phyloP scores from a whole-genome alignment of 1,140 invertebrate genomes.

The Pachypeltis micranthus region DNA sequence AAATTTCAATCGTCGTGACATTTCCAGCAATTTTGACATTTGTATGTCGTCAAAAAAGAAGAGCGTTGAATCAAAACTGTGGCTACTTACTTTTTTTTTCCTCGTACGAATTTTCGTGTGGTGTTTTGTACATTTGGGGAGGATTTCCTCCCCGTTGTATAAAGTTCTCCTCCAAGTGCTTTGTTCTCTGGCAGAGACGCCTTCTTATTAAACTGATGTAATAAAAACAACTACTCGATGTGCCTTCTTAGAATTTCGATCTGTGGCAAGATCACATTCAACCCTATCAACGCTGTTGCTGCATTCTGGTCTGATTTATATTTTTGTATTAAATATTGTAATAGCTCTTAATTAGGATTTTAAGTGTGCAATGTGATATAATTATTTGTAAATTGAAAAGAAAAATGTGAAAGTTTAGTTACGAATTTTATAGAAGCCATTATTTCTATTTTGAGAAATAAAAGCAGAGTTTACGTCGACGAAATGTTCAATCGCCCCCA shows the following conservation, averaged over 20 bases:
- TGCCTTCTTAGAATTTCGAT: constrained; percentile 10
- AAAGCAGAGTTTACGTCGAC: constrained; percentile 6
- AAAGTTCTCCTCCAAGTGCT: no score
- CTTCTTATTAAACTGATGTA: background rate
- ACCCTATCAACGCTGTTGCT: background rate
- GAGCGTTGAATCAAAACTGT: no score
- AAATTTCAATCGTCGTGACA: no score
- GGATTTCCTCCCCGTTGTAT: no score
- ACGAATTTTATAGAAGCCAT: constrained; percentile 7
- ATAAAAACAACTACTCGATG: background rate
- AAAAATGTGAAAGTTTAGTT: constrained; percentile 9
- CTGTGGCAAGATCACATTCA: background rate
- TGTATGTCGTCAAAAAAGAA: no score
- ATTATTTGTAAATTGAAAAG: constrained; percentile 3
- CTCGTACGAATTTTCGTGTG: no score
- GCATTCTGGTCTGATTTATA: constrained; percentile 10
- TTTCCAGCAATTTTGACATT: no score
- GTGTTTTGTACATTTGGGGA: no score
- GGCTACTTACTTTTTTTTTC: no score
- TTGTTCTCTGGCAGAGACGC: no score
- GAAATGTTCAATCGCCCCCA: no score
- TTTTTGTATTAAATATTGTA: constrained; percentile 12
- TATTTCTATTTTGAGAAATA: constrained; percentile 18
- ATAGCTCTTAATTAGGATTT: background rate
- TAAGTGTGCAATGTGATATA: constrained; percentile 17